A percentile compares a stretch with the other conserved stretches of the same genome.
Evolutionary conservation across 2,888 invertebrate species (phyloP).

Genomic region (Patella ulyssiponensis): DNA sequence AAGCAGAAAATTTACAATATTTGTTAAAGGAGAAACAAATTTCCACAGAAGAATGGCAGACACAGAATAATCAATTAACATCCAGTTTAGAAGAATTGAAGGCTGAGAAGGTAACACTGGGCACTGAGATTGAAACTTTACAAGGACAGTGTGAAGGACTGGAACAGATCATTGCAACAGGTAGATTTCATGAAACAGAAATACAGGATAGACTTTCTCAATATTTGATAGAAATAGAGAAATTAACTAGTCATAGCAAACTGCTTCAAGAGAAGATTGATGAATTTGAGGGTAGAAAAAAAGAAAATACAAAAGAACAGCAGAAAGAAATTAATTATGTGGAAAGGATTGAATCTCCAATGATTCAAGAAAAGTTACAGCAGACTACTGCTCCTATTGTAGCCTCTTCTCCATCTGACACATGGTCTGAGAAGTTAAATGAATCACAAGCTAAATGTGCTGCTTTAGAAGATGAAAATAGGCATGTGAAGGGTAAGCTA

Average conservation of each 20-base stretch:
- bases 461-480: slow-evolving; percentile 24
- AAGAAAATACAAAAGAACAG: background rate
- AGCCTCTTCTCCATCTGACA: slow-evolving; percentile 14
- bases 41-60: slow-evolving; percentile 27
- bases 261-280: slow-evolving; percentile 26
- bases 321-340: background rate
- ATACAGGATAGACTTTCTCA: slow-evolving; percentile 21
- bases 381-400: slow-evolving; percentile 11
- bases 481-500: slow-evolving; percentile 45
- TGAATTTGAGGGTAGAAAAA: slow-evolving; percentile 14
- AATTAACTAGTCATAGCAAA: slow-evolving; percentile 23
- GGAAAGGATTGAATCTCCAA: slow-evolving; percentile 6
- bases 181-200: slow-evolving; percentile 35
- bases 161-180: slow-evolving; percentile 35
- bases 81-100: slow-evolving; percentile 16
- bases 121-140: slow-evolving; percentile 40
- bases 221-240: slow-evolving; percentile 30
- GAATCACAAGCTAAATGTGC: slow-evolving; percentile 32
- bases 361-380: slow-evolving; percentile 19
- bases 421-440: slow-evolving; percentile 19
- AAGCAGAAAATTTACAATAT: slow-evolving; percentile 32
- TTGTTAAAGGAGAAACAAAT: slow-evolving; percentile 29
- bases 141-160: slow-evolving; percentile 44
- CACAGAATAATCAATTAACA: slow-evolving; percentile 18
- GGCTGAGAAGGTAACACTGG: slow-evolving; percentile 38